Base-by-base conservation (phyloP, 2,888 invertebrate genomes). In the Thera britannica region DNA sequence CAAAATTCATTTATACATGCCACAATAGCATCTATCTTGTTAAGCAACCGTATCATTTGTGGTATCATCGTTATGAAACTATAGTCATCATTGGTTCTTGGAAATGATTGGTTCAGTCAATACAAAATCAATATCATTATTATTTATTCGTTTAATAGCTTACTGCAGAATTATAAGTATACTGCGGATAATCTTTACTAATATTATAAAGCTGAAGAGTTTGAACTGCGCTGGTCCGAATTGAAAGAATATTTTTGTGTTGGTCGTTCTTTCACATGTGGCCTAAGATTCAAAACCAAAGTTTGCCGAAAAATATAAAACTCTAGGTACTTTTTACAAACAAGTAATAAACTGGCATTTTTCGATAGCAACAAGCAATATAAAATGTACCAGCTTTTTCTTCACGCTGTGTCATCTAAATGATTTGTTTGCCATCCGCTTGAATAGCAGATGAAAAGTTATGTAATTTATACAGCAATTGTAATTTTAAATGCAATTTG, bases 21-120 rank as follows among this genome's bases (percentile, higher is more conserved):
- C 81, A 85, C 80, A 77, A 83, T 85, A 83, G 85, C 86, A 89
- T 87, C 74, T 73, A 83, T 89, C 89, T 88, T 87, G 87, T 92
- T 90, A 88, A 71, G 90, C 87, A 92, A 92, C 78, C 77, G 72
- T 82, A 87, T 87, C 86, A 87, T 88, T 46, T 46, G 61, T 56
- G 60, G 54, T 68, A 84, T 85, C 61, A 65, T 84, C 83, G 79
- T 92, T 88, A 84, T 79, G 86, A 86, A 88, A 88, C 71, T 51
- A n/a, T 60, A 75, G 71, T 76, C 75, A 76, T 77, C 77, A 75
- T 70, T 48, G 48, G 9, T 9, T 52, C 71, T 67, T 44, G 36
- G 66, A 35, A 52, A 55, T 36, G 61, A 62, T 62, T 65, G 23
- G 61, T 35, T 38, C 44, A 65, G 9, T 54, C 44, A 0, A 44